Evolutionary conservation across 1,140 invertebrate species (phyloP).

Genomic region (Holotrichia oblita): DNA sequence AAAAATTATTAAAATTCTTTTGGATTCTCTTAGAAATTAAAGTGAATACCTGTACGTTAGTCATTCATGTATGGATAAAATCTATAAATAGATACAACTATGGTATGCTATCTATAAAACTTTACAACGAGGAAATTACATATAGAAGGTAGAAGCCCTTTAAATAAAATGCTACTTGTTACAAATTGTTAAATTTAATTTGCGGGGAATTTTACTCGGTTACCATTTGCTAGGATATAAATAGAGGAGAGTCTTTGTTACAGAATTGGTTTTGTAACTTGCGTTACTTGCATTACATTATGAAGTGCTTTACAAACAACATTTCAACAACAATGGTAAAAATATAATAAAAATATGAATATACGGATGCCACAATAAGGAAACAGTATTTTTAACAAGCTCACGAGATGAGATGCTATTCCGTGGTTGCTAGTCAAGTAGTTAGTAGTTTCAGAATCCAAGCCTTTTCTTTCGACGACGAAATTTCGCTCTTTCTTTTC

Average conservation of each 20-base stretch:
- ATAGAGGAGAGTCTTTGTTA: neutral
- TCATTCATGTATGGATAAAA: too few relatives aligned
- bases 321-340: neutral
- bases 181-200: too few relatives aligned
- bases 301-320: neutral
- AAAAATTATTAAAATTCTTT: conserved; percentile 32
- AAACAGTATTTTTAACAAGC: neutral
- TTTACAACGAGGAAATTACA: neutral
- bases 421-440: neutral
- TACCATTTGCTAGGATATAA: too few relatives aligned
- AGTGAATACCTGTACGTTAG: neutral
- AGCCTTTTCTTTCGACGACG: neutral
- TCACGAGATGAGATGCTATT: neutral
- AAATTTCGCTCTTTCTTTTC: neutral
- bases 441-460: neutral
- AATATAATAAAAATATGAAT: neutral
- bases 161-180: too few relatives aligned
- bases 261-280: neutral
- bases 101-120: neutral
- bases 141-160: too few relatives aligned
- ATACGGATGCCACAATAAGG: neutral
- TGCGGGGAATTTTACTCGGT: too few relatives aligned
- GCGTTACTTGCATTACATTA: neutral
- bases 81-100: neutral
- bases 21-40: neutral